These are phyloP conservation scores for Beris chalybata DNA, from an alignment of 2,888 invertebrate species.

Conservation along the genomic window DNA sequence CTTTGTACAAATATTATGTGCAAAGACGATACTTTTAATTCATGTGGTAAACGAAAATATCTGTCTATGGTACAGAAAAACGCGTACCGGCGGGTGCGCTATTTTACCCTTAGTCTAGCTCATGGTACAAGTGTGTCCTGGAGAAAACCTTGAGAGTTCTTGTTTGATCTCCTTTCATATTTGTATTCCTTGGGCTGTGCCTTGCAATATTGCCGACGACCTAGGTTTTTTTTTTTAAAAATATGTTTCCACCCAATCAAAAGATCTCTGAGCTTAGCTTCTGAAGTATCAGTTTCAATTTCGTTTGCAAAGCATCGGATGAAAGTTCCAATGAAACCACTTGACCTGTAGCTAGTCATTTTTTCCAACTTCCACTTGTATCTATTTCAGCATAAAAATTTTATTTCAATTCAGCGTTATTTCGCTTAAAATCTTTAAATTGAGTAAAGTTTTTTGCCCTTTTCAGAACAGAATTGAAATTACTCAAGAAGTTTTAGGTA, in stretches of 20 bases:
- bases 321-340: too few relatives aligned
- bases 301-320: too few relatives aligned
- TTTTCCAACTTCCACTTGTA: neutral
- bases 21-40: too few relatives aligned
- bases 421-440: too few relatives aligned
- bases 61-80: neutral
- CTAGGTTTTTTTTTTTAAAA: neutral
- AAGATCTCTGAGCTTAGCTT: neutral
- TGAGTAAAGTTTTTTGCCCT: too few relatives aligned
- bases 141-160: slow-evolving; percentile 27
- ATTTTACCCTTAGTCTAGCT: slow-evolving; percentile 3
- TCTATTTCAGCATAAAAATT: slow-evolving; percentile 3
- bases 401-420: neutral
- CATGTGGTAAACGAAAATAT: slow-evolving; percentile 5
- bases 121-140: slow-evolving; percentile 13
- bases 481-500: too few relatives aligned
- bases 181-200: slow-evolving; percentile 11
- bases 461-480: too few relatives aligned
- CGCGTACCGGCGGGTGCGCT: neutral
- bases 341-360: too few relatives aligned
- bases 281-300: too few relatives aligned
- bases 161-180: slow-evolving; percentile 24
- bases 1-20: too few relatives aligned
- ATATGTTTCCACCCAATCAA: slow-evolving; percentile 7
- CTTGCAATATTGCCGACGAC: neutral